Percentiles rank a stretch among this genome's conserved stretches.
Evolutionary conservation across 2,113 vertebrate genomes (phyloP).

Genomic region (Accipiter virgatus): DNA sequence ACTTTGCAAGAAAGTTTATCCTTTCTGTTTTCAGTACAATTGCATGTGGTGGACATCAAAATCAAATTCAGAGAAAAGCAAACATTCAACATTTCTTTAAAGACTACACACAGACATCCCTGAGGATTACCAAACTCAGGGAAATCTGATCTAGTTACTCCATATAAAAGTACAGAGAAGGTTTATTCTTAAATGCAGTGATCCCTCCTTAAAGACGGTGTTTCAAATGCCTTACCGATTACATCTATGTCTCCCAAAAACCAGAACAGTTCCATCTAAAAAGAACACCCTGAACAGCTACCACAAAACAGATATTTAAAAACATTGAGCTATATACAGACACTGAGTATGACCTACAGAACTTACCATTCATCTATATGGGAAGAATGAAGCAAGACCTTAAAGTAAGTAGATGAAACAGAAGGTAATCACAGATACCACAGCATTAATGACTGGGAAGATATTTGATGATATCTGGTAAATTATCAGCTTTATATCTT

Average conservation of each 20-base stretch:
- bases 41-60: neutral
- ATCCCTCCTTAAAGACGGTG: neutral
- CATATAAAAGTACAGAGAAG: neutral
- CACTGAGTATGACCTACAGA: neutral
- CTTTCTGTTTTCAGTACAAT: neutral
- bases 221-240: neutral
- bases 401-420: neutral
- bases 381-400: neutral
- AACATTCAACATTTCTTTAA: neutral
- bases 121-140: neutral
- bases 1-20: neutral
- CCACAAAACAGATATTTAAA: neutral
- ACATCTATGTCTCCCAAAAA: neutral
- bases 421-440: neutral
- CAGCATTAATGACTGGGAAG: neutral
- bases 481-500: neutral
- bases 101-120: neutral
- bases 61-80: neutral
- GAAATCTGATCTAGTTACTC: neutral
- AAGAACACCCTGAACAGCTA: neutral
- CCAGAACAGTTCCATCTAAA: neutral
- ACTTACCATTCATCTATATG: neutral
- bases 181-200: neutral
- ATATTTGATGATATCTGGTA: neutral
- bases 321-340: fast-evolving